Conservation (phyloP, 2,888 invertebrate species). For the Nephrotoma flavescens region DNA sequence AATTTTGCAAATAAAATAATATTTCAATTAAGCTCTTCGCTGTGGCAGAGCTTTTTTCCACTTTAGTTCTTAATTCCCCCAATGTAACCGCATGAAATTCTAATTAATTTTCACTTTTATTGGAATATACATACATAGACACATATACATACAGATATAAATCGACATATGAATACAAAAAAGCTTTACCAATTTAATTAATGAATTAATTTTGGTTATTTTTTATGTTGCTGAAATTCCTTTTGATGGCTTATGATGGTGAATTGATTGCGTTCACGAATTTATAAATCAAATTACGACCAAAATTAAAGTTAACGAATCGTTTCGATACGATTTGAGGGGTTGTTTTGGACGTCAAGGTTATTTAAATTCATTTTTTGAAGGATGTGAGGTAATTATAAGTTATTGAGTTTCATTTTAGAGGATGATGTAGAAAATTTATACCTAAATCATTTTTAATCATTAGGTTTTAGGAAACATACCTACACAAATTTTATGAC, state of each 20-base stretch:
- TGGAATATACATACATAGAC: neutral
- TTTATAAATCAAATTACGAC: neutral
- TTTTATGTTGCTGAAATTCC: neutral
- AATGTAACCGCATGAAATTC: neutral
- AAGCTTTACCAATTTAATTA: neutral
- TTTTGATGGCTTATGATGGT: neutral
- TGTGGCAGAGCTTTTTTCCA: neutral
- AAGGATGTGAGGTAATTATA: neutral
- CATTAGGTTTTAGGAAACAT: too few species aligned
- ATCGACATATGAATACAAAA: neutral
- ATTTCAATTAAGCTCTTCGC: neutral
- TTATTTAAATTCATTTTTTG: neutral
- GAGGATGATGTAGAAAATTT: neutral
- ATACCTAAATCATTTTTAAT: too few species aligned
- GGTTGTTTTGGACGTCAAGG: neutral
- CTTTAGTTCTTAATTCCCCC: neutral
- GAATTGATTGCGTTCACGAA: neutral
- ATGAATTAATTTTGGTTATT: neutral
- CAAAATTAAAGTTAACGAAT: neutral
- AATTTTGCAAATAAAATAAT: neutral
- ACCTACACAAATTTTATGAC: too few species aligned
- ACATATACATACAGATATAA: neutral
- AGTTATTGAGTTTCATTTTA: neutral
- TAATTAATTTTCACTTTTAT: neutral
- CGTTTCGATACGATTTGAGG: neutral